A percentile compares a stretch with the other conserved stretches of the same genome.
Evolutionary conservation across 2,888 invertebrate genomes (phyloP).

Genomic region (Vannuccia rotundouncinata): DNA sequence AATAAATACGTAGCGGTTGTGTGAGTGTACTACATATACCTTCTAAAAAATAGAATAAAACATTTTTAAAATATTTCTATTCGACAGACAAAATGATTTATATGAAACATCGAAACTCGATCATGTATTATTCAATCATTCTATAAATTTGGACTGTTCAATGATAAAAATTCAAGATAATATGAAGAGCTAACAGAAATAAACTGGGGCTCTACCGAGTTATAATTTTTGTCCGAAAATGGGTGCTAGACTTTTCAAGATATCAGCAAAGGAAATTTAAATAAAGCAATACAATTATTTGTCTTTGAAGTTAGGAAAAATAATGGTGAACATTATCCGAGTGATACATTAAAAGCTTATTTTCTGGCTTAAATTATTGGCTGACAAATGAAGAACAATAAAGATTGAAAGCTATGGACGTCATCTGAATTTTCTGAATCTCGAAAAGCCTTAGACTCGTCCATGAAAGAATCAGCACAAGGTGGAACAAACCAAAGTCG

Average conservation of each 20-base stretch:
- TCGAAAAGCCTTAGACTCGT: neutral
- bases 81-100: no score
- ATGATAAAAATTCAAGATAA: no score
- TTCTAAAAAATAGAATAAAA: no score
- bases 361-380: neutral
- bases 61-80: no score
- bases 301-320: neutral
- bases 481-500: neutral
- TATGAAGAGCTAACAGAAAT: no score
- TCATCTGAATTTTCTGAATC: neutral
- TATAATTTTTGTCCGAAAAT: neutral
- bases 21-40: no score
- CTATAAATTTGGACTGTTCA: no score
- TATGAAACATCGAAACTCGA: no score
- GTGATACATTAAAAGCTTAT: neutral
- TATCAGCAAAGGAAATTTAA: neutral
- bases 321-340: neutral
- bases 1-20: no score
- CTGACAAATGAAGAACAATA: neutral
- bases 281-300: neutral
- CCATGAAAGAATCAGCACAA: neutral
- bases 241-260: neutral
- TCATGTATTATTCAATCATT: no score
- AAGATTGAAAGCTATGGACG: neutral
- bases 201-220: neutral